Base-by-base conservation (phyloP, 1,140 invertebrate genomes). In the Limonius californicus region DNA sequence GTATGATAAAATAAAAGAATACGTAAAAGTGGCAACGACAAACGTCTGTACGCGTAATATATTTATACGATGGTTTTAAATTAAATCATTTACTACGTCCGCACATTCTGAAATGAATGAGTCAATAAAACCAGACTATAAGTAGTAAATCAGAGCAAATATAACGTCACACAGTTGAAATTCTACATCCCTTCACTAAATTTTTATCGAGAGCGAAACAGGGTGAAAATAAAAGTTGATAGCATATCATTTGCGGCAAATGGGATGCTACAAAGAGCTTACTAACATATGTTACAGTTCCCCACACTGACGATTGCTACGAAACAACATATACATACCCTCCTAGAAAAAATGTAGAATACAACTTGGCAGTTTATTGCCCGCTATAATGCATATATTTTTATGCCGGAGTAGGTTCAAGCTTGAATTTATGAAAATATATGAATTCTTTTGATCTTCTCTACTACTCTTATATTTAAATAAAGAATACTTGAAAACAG, bases 211-310 rank as follows among this genome's bases (percentile, higher is more conserved):
- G 45, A 50, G 45, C 45, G 45, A 50, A 50, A 50, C 45, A 50
- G 45, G 45, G 45, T 50, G 45, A 50, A 50, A 50, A 50, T 50
- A 50, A 50, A 50, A 50, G 45, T 50, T 50, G 45, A 50, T 50
- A 50, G 45, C 45, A 50, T 50, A 50, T 50, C 45, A 50, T 50
- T 50, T 50, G 45, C 20, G 45, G 45, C 45, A 50, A 50, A 50
- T 50, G 45, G 45, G 45, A 50, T 50, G 45, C 45, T 50, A 18
- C 45, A 50, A 50, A 50, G 20, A 50, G 45, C 45, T 50, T 50
- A 50, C 45, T 14, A 50, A 50, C 45, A 50, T 50, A 50, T 50
- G 45, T 50, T 50, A 50, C 45, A 50, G n/a, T 50, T 50, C 45
- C 45, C 45, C 14, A 16, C 45, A 21, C 20, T 50, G 16, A 50